phyloP scores from a whole-genome alignment of 2,113 vertebrate species.

The Numida meleagris region DNA sequence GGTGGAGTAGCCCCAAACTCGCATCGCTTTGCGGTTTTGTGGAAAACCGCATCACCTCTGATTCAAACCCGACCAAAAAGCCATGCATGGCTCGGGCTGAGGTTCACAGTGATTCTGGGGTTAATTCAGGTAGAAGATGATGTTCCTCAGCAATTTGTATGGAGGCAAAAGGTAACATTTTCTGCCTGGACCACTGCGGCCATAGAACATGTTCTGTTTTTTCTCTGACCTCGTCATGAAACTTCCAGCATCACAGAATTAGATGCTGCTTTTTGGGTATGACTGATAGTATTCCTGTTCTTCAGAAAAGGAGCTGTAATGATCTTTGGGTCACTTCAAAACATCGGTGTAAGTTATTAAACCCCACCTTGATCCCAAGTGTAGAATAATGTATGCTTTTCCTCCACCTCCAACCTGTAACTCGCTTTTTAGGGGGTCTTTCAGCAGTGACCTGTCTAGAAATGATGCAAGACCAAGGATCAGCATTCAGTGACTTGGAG shows the following conservation, averaged over 20 bases:
- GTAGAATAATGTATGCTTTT: background rate
- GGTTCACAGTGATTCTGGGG: background rate
- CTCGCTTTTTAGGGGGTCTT: background rate
- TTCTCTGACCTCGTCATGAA: background rate
- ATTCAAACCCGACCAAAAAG: background rate
- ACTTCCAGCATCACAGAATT: background rate
- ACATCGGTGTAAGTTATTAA: background rate
- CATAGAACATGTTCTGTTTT: background rate
- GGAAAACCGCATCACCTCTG: background rate
- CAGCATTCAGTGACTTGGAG: fast-evolving
- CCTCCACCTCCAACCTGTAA: background rate
- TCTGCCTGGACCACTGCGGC: background rate
- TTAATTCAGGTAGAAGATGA: background rate
- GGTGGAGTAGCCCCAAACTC: background rate
- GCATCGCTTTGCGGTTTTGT: background rate
- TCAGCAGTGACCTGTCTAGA: background rate
- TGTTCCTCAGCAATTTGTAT: background rate
- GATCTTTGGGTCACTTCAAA: background rate
- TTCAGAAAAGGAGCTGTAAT: background rate
- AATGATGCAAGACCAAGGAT: background rate
- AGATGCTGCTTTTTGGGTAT: background rate
- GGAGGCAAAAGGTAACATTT: background rate
- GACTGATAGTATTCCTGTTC: background rate
- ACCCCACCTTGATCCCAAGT: background rate
- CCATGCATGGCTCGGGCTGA: background rate